These are phyloP conservation scores for Probaryconus sp. DNA, from an alignment of 1,140 invertebrate genomes.

Conservation along the genomic window DNA sequence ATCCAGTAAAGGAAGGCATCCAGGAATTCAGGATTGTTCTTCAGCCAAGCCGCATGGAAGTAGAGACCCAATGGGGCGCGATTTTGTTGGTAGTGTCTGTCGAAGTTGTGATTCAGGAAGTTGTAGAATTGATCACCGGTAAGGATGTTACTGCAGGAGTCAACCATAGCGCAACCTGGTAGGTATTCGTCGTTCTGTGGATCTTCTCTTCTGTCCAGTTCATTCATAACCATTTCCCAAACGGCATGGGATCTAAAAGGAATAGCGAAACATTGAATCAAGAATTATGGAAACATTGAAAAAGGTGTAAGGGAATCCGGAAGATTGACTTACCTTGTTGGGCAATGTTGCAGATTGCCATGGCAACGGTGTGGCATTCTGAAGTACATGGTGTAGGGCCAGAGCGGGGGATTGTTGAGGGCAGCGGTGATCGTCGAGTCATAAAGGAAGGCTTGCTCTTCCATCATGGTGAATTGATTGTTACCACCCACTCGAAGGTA, in stretches of 20 bases:
- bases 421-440: conserved; percentile 97
- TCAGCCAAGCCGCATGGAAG: conserved; percentile 97
- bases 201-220: conserved; percentile 94
- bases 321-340: conserved; percentile 83
- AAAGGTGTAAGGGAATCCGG: background rate
- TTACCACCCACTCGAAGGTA: conserved; percentile 96
- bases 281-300: background rate
- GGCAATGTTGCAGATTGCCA: conserved; percentile 95
- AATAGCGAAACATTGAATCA: background rate
- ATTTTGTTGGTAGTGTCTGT: conserved; percentile 96
- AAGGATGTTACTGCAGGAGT: conserved; percentile 96
- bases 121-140: conserved; percentile 97
- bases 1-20: conserved; percentile 97
- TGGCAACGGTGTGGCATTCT: conserved; percentile 96
- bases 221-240: conserved; percentile 99
- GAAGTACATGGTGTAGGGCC: conserved; percentile 99
- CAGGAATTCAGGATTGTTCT: conserved; percentile 95
- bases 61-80: conserved; percentile 94
- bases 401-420: conserved; percentile 93
- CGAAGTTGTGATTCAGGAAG: conserved; percentile 97
- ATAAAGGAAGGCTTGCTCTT: conserved; percentile 96
- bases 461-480: conserved; percentile 99
- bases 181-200: conserved; percentile 94
- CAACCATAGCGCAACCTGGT: conserved; percentile 97
- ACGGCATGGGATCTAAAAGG: conserved; percentile 85